Base-by-base conservation (phyloP, 2,888 invertebrate genomes). In the Thera obeliscata region DNA sequence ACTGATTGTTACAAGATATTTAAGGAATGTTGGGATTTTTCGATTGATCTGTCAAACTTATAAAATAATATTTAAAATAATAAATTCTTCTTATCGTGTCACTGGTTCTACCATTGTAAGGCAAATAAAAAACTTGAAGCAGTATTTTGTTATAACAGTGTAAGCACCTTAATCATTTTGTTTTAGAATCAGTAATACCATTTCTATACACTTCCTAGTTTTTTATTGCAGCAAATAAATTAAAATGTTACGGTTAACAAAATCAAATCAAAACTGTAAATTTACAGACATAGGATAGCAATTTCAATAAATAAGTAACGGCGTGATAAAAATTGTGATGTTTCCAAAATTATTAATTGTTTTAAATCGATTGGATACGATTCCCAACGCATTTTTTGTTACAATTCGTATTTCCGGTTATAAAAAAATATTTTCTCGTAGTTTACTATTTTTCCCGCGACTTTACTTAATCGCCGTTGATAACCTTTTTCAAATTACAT, bases 361-460 rank as follows among this genome's bases (percentile, higher is more conserved):
- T 75, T 70, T 70, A 63, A 87, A 89, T 88, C 81, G 77, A 89
- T 89, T 90, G 81, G 89, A 72, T 84, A 82, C 87, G 87, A 85
- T 81, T 82, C 73, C 69, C 78, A 74, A 69, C 62, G 61, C 57
- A 71, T 77, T 82, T 82, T 83, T 80, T 81, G 73, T 78, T 76
- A 79, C 75, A 76, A 72, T 81, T 81, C 76, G 70, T 74, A 81
- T 74, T 78, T 82, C 78, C 79, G 84, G 82, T 70, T 74, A 62
- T 78, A 69, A 73, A 59, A 62, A 67, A 64, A 68, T 61, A 64
- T 72, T 64, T 66, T 61, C 36, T 22, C 48, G n/a, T 56, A 60
- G 7, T 22, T 49, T 54, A n/a, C 33, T 41, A 2, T 12, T 6
- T 52, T 55, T 35, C 11, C 55, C 33, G 11, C 36, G 36, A 36